A percentile compares a stretch with the other conserved stretches of the same genome.
Evolutionary conservation across 2,797 vertebrate species (phyloP).

Genomic region (Bradypus variegatus): DNA sequence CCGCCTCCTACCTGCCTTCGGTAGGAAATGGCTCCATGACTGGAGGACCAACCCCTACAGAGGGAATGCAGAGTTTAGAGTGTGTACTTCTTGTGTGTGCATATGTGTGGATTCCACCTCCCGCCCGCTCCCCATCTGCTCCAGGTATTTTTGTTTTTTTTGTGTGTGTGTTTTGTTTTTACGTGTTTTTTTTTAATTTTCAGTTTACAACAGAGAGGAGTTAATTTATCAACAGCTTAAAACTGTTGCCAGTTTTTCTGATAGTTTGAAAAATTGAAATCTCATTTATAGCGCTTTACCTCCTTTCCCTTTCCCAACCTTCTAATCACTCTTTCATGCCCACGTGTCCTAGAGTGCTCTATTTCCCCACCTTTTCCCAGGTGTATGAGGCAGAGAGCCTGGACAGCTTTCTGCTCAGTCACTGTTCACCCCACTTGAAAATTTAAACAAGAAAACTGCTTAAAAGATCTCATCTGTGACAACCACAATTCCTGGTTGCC

Average conservation of each 20-base stretch:
- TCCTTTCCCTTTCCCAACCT: neutral
- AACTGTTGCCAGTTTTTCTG: conserved; percentile 64
- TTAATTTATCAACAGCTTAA: conserved; percentile 65
- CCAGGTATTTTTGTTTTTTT: conserved; percentile 54
- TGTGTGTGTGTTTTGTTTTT: conserved; percentile 51
- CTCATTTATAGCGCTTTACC: conserved; percentile 59
- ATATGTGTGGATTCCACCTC: conserved; percentile 4
- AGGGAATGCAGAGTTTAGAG: conserved; percentile 64
- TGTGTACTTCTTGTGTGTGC: conserved; percentile 50
- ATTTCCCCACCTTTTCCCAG: conserved; percentile 46
- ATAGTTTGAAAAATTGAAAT: conserved; percentile 58
- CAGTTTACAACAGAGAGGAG: conserved; percentile 66
- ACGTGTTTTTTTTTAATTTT: conserved; percentile 53
- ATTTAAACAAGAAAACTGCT: conserved; percentile 63
- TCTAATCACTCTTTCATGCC: conserved; percentile 8
- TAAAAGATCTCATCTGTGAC: conserved; percentile 63
- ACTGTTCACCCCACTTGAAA: conserved; percentile 53
- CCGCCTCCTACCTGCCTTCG: neutral
- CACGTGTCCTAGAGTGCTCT: conserved; percentile 45
- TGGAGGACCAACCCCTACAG: conserved; percentile 36
- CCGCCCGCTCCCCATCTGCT: conserved; percentile 47
- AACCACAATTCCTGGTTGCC: conserved; percentile 62
- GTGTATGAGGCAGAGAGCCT: conserved; percentile 40
- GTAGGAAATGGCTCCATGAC: neutral
- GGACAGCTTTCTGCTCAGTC: conserved; percentile 58